phyloP scores from a whole-genome alignment of 1,140 invertebrate genomes.

The Drosophila teissieri region DNA sequence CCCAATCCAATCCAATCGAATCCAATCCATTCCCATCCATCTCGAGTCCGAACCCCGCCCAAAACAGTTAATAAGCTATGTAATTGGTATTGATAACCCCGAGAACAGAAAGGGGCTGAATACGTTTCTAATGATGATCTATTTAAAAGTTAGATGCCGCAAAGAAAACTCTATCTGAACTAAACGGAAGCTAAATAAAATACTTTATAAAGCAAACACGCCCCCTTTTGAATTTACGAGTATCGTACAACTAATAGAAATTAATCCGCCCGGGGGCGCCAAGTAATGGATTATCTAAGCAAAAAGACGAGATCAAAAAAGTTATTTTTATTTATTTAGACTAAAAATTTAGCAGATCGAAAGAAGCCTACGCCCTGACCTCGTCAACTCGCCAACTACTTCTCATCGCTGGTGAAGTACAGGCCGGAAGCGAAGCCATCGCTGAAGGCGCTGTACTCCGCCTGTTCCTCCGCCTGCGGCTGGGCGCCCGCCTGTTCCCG shows the following conservation, averaged over 20 bases:
- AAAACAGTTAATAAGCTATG: conserved; percentile 35
- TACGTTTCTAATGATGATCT: conserved; percentile 66
- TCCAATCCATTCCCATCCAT: conserved; percentile 15
- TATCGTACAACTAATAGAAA: not conserved
- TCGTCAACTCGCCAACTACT: conserved; percentile 4
- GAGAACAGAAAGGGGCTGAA: conserved; percentile 18
- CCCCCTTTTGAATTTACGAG: not conserved
- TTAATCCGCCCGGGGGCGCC: not conserved
- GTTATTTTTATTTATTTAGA: conserved; percentile 1
- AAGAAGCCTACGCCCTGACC: not conserved
- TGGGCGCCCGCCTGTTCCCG: not conserved
- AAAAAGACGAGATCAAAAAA: no score
- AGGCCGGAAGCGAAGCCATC: conserved; percentile 62
- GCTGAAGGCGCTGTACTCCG: conserved; percentile 32
- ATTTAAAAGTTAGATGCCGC: conserved; percentile 41
- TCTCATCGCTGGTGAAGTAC: conserved; percentile 37
- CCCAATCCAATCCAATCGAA: conserved; percentile 19
- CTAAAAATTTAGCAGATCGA: conserved; percentile 6
- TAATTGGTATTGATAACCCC: conserved; percentile 19
- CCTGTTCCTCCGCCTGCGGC: not conserved
- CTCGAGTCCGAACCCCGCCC: conserved; percentile 20
- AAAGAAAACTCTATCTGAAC: conserved; percentile 37
- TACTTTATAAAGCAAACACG: conserved; percentile 8
- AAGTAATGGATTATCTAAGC: not conserved
- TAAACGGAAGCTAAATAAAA: conserved; percentile 54